Percentiles rank a stretch among this genome's conserved stretches.
Conservation (phyloP, 2,113 vertebrate genomes). For the Catharus bicknelli region DNA sequence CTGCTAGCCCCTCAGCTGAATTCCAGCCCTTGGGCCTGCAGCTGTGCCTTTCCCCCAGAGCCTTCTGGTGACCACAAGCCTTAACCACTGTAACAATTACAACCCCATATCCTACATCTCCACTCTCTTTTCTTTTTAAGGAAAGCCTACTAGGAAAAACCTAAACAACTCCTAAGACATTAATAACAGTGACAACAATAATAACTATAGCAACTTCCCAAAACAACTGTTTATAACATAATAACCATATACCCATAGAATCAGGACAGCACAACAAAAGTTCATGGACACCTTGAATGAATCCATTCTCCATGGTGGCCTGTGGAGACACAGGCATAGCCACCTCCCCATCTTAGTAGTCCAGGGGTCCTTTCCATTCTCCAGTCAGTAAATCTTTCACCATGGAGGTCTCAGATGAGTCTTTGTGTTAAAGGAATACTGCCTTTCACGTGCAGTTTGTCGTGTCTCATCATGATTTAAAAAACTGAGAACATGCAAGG, state of each 20-base stretch:
- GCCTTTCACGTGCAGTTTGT: not conserved
- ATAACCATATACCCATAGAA: not conserved
- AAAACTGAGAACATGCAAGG: not conserved
- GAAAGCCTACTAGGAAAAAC: not conserved
- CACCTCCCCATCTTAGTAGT: no score
- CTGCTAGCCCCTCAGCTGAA: no score
- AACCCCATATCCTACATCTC: no score
- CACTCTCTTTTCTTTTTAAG: no score
- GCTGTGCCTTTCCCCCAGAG: no score
- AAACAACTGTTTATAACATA: not conserved
- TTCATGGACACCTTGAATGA: rapidly evolving
- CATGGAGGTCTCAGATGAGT: no score
- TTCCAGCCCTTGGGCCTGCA: no score
- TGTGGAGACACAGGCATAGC: not conserved
- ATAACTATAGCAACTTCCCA: no score
- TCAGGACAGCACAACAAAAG: no score
- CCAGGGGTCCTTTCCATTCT: not conserved
- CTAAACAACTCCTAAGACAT: not conserved
- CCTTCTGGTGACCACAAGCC: no score
- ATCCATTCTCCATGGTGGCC: not conserved
- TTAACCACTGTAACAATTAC: no score
- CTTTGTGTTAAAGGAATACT: not conserved
- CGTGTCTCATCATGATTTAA: rapidly evolving
- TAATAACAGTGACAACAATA: not conserved
- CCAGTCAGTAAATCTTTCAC: not conserved